phyloP scores from a whole-genome alignment of 1,140 invertebrate species.

The Drusus annulatus region DNA sequence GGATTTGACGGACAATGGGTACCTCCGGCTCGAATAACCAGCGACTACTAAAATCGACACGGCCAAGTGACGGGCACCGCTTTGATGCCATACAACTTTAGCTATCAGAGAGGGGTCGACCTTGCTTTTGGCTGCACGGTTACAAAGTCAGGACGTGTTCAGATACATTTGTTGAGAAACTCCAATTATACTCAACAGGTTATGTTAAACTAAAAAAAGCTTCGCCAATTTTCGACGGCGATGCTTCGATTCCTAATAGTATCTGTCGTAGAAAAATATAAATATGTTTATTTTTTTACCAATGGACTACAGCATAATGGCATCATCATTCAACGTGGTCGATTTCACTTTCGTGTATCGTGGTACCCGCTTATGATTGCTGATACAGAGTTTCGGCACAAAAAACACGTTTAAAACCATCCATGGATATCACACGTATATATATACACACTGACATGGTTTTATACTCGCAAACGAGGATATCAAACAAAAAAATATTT shows the following conservation, averaged over 20 bases:
- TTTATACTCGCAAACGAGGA: too few relatives aligned
- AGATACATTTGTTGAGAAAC: not conserved
- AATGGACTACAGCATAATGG: slow-evolving; percentile 4
- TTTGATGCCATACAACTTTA: slow-evolving; percentile 4
- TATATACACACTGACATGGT: too few relatives aligned
- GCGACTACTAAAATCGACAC: not conserved
- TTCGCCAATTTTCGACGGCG: not conserved
- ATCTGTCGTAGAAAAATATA: not conserved
- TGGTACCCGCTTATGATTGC: slow-evolving; percentile 13
- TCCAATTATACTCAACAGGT: slow-evolving; percentile 15
- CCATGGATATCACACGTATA: too few relatives aligned
- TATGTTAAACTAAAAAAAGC: slow-evolving; percentile 6
- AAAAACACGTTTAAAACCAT: too few relatives aligned
- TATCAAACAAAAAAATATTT: too few relatives aligned
- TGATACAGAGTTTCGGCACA: too few relatives aligned
- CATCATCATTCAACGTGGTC: slow-evolving; percentile 19
- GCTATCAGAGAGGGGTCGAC: slow-evolving; percentile 28
- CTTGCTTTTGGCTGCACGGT: slow-evolving; percentile 31
- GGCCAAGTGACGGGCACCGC: not conserved
- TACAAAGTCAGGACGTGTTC: slow-evolving; percentile 23
- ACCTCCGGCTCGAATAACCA: slow-evolving; percentile 15
- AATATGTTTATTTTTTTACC: not conserved
- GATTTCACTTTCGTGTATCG: slow-evolving; percentile 39
- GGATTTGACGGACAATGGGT: not conserved
- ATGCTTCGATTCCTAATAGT: not conserved